Evolutionary conservation across 1,140 invertebrate species (phyloP).

Genomic region (Panulirus ornatus): DNA sequence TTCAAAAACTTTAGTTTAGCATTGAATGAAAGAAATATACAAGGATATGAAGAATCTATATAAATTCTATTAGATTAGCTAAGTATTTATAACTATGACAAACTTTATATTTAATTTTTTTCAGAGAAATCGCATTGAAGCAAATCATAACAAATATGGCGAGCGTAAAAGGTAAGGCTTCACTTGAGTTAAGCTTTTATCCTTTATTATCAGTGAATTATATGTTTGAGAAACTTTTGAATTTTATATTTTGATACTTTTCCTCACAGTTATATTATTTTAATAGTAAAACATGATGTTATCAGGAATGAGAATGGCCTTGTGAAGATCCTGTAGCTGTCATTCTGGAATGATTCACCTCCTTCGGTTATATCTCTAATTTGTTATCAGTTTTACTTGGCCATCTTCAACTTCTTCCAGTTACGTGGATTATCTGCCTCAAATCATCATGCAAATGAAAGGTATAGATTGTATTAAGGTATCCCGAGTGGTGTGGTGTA

Average conservation of each 20-base stretch:
- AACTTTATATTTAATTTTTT: too few relatives aligned
- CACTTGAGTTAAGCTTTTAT: neutral
- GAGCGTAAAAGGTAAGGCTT: constrained; percentile 26
- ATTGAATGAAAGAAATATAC: too few relatives aligned
- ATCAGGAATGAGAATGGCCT: neutral
- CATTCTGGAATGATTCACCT: neutral
- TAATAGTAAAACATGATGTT: neutral
- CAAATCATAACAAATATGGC: constrained; percentile 50
- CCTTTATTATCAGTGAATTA: neutral
- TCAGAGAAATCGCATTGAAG: neutral
- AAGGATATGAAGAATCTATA: too few relatives aligned
- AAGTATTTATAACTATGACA: too few relatives aligned
- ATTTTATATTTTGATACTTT: neutral
- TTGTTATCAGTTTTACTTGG: neutral
- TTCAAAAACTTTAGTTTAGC: too few relatives aligned
- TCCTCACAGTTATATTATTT: neutral
- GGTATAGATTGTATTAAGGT: neutral
- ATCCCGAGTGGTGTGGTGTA: neutral
- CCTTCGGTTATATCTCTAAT: neutral
- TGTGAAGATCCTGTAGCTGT: neutral
- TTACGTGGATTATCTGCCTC: too few relatives aligned
- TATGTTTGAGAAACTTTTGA: neutral
- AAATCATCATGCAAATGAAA: neutral
- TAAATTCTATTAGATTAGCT: too few relatives aligned
- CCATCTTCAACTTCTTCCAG: too few relatives aligned